A percentile compares a stretch with the other conserved stretches of the same genome.
These are phyloP conservation scores for Benitochromis conjunctus DNA, from an alignment of 2,113 vertebrate genomes.

Conservation along the genomic window DNA sequence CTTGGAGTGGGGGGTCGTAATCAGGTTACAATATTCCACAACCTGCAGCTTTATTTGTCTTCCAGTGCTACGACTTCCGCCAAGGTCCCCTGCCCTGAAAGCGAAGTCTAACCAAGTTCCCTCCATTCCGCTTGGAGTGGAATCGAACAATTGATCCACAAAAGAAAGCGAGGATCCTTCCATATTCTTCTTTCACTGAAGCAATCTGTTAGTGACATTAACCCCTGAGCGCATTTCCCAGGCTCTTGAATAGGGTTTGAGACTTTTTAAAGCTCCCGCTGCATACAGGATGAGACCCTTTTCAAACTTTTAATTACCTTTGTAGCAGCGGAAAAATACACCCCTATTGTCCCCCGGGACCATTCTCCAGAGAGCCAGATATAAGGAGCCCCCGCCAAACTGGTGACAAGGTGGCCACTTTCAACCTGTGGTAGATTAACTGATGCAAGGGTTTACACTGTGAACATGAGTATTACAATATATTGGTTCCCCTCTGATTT, in stretches of 20 bases:
- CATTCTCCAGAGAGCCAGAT: conserved; percentile 43
- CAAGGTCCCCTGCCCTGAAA: background rate
- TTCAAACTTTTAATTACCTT: conserved; percentile 88
- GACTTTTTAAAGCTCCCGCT: conserved; percentile 82
- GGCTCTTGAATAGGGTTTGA: conserved; percentile 80
- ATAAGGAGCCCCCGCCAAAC: conserved; percentile 56
- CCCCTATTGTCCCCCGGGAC: conserved; percentile 57
- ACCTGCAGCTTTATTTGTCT: background rate
- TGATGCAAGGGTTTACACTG: background rate
- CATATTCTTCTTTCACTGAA: conserved; percentile 80
- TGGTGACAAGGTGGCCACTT: conserved; percentile 35
- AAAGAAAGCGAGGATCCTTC: conserved; percentile 79
- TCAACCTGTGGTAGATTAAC: background rate
- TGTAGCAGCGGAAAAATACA: conserved; percentile 74
- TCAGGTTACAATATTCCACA: background rate
- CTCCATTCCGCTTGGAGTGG: conserved; percentile 66
- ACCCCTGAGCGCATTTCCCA: conserved; percentile 82
- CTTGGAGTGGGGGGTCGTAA: background rate
- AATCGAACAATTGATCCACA: conserved; percentile 78
- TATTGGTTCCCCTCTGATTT: background rate
- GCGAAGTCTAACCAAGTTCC: conserved; percentile 16
- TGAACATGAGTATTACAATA: background rate
- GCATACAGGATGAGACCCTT: conserved; percentile 87
- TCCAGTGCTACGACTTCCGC: background rate
- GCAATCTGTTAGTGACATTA: conserved; percentile 83